These are phyloP conservation scores for Nemotelus nigrinus DNA, from an alignment of 2,888 invertebrate species.

Conservation along the genomic window DNA sequence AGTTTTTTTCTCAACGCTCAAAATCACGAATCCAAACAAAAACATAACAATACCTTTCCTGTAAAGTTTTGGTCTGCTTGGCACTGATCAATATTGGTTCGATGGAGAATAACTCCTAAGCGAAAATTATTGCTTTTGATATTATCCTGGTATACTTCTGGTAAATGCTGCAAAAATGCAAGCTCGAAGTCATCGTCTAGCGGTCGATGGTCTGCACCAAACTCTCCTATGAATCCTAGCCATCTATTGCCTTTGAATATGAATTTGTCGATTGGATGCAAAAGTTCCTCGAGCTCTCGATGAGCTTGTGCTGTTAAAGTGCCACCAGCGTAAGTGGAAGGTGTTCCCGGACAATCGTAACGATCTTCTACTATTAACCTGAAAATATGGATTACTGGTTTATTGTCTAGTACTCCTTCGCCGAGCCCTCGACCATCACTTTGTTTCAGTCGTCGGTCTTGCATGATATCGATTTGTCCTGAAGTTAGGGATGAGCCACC, in stretches of 20 bases:
- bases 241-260: slow-evolving; percentile 63
- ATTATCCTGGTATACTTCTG: slow-evolving; percentile 41
- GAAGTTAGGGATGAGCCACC: slow-evolving; percentile 69
- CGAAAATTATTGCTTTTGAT: slow-evolving; percentile 41
- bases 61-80: slow-evolving; percentile 52
- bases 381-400: slow-evolving; percentile 86
- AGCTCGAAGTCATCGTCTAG: slow-evolving; percentile 63
- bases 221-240: slow-evolving; percentile 59
- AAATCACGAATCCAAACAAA: neutral
- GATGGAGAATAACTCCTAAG: slow-evolving; percentile 67
- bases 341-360: slow-evolving; percentile 62
- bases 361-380: slow-evolving; percentile 77
- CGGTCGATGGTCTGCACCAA: slow-evolving; percentile 59
- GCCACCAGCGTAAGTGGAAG: slow-evolving; percentile 64
- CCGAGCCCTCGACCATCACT: slow-evolving; percentile 95
- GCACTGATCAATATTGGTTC: slow-evolving; percentile 67
- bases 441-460: slow-evolving; percentile 89
- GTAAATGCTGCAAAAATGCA: slow-evolving; percentile 66
- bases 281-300: slow-evolving; percentile 65
- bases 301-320: slow-evolving; percentile 69
- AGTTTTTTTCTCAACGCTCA: neutral
- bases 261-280: slow-evolving; percentile 63
- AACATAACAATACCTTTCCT: slow-evolving; percentile 56
- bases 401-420: slow-evolving; percentile 92
- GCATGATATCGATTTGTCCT: slow-evolving; percentile 79